Percentiles rank a stretch among this genome's conserved stretches.
Evolutionary conservation across 2,797 vertebrate species (phyloP).

Genomic region (Coregonus ussuriensis): DNA sequence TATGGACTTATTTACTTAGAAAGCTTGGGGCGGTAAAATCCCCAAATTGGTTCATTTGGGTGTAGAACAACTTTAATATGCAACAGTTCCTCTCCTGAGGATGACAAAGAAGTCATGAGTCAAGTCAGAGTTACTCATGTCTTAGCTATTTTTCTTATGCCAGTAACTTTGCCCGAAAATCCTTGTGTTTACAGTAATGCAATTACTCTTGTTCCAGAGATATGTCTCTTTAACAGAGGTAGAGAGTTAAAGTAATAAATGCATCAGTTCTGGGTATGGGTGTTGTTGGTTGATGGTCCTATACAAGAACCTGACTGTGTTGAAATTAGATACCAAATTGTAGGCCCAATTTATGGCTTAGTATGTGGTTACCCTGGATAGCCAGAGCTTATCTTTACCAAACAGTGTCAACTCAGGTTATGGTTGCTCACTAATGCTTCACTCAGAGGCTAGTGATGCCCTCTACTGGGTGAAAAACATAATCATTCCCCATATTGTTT

Average conservation of each 20-base stretch:
- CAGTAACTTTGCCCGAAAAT: background rate
- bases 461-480: conserved; percentile 62
- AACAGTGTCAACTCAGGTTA: conserved; percentile 45
- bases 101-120: background rate
- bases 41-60: conserved; percentile 39
- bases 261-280: background rate
- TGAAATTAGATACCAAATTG: background rate
- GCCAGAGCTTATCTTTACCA: conserved; percentile 7
- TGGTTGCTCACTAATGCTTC: conserved; percentile 3
- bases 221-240: background rate
- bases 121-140: background rate
- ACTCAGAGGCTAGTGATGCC: conserved; percentile 59
- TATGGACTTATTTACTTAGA: conserved; percentile 66
- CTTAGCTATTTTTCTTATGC: background rate
- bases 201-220: background rate
- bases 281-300: background rate
- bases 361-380: background rate
- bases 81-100: conserved; percentile 32
- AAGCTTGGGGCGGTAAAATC: conserved; percentile 33
- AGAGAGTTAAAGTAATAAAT: background rate
- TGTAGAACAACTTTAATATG: conserved; percentile 36
- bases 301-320: background rate
- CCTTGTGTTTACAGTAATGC: background rate
- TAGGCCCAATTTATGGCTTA: background rate
- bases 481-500: background rate